phyloP scores from a whole-genome alignment of 2,797 vertebrate genomes.

The Prionace glauca region DNA sequence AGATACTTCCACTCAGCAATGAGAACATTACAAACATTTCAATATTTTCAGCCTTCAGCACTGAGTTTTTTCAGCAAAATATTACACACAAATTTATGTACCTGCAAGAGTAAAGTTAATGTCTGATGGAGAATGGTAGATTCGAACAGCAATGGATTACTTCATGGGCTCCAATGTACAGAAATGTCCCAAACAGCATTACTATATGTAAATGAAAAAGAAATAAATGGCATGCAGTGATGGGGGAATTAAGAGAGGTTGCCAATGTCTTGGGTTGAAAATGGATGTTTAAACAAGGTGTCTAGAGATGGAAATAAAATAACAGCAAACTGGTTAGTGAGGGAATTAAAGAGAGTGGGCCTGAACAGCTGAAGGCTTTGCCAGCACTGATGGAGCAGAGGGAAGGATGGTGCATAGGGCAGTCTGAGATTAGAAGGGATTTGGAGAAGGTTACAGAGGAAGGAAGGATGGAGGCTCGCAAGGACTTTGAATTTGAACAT shows the following conservation, averaged over 20 bases:
- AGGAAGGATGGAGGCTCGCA: not conserved
- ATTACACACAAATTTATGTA: not conserved
- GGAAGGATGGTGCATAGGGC: not conserved
- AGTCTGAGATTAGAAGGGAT: not conserved
- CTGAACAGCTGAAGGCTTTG: not conserved
- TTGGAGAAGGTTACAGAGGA: not conserved
- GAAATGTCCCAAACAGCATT: not conserved
- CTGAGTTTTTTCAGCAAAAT: not conserved
- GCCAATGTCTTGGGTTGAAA: not conserved
- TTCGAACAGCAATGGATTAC: not conserved
- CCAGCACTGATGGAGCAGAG: not conserved
- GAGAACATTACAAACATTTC: too few relatives aligned
- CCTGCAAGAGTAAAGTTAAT: not conserved
- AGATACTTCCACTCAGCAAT: too few relatives aligned
- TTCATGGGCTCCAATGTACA: not conserved
- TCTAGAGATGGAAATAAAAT: not conserved
- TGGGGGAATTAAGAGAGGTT: not conserved
- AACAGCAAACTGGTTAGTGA: not conserved
- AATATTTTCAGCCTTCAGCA: too few relatives aligned
- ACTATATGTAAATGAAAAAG: not conserved
- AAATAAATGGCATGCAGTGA: not conserved
- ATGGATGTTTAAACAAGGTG: not conserved
- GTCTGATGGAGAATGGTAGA: not conserved
- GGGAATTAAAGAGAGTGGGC: not conserved
- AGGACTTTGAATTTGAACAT: not conserved